phyloP scores from a whole-genome alignment of 2,113 vertebrate species.

The Acanthisitta chloris region DNA sequence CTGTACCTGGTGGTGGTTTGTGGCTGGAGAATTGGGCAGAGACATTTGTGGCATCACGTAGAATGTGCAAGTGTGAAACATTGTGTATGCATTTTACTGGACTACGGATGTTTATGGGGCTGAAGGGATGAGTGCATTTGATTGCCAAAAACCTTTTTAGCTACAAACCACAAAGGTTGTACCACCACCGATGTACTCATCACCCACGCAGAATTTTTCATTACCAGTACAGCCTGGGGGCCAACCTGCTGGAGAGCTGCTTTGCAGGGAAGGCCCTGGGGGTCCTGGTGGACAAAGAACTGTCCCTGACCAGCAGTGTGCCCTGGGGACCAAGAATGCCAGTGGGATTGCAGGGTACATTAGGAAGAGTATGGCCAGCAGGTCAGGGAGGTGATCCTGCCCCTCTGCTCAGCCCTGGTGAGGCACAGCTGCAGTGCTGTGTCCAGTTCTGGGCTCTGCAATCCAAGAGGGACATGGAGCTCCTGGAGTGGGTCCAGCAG shows the following conservation, averaged over 20 bases:
- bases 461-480: neutral
- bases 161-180: neutral
- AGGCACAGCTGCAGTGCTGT: neutral
- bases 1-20: neutral
- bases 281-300: neutral
- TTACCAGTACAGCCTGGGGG: neutral
- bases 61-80: neutral
- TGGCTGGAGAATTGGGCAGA: neutral
- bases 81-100: rapidly evolving
- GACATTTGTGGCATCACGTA: neutral
- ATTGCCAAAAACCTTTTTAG: neutral
- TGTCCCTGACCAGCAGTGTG: neutral
- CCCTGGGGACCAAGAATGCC: neutral
- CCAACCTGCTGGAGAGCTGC: too few species aligned
- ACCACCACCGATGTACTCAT: neutral
- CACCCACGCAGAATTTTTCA: neutral
- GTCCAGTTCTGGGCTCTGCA: neutral
- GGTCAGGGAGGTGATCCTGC: neutral
- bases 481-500: neutral
- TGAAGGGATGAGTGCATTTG: neutral
- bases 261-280: neutral
- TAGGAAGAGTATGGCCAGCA: neutral
- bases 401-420: neutral
- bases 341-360: neutral
- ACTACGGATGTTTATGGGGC: rapidly evolving